phyloP scores from a whole-genome alignment of 2,888 invertebrate species.

The Seladonia tumulorum region DNA sequence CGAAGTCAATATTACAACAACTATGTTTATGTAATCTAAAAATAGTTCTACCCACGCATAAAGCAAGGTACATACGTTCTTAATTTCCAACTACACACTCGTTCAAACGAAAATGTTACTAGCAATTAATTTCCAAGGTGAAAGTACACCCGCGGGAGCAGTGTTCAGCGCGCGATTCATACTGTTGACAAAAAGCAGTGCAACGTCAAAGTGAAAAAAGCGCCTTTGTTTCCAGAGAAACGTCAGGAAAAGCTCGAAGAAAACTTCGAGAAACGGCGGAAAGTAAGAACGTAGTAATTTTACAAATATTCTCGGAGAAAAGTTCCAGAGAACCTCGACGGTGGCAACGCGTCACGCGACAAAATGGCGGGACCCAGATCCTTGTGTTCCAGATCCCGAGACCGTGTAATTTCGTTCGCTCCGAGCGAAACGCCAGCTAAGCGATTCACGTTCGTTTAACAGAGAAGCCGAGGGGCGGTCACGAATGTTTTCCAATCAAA shows the following conservation, averaged over 20 bases:
- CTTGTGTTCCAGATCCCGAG: neutral
- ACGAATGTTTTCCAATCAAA: conserved; percentile 15
- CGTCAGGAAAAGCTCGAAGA: neutral
- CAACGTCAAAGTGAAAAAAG: neutral
- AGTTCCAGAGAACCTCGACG: neutral
- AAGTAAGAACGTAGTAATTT: neutral
- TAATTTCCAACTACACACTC: neutral
- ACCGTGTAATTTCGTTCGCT: conserved; percentile 12
- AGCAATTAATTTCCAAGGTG: neutral
- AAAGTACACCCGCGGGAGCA: neutral
- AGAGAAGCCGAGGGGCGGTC: neutral
- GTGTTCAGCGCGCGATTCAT: neutral
- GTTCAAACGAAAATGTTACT: too few species aligned
- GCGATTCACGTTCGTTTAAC: conserved; percentile 36
- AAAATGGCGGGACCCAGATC: neutral
- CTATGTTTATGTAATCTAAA: neutral
- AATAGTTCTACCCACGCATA: too few species aligned
- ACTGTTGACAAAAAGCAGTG: neutral
- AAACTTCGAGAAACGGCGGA: neutral
- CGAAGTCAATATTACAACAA: neutral
- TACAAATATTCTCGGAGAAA: neutral
- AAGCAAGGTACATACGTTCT: neutral
- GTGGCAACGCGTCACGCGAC: neutral
- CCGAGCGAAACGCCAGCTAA: conserved; percentile 17
- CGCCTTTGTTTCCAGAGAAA: neutral